Percentiles rank a stretch among this genome's conserved stretches.
Conservation (phyloP, 2,888 invertebrate species). For the Trisateles emortualis region DNA sequence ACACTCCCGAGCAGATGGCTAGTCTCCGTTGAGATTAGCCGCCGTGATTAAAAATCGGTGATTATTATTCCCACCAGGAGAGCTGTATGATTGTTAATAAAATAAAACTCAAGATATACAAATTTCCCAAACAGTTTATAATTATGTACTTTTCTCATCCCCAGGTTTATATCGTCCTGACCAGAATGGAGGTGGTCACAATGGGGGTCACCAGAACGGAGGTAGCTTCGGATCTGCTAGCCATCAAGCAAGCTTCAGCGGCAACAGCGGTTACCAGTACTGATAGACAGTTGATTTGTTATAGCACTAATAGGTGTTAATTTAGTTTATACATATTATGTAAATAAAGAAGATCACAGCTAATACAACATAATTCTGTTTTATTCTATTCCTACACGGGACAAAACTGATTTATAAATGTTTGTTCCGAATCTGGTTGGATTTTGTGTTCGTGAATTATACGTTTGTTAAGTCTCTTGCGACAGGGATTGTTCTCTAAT, state of each 20-base stretch:
- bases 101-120: too few relatives aligned
- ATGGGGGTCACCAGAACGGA: conserved; percentile 10
- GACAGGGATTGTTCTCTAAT: too few relatives aligned
- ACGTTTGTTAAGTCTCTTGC: too few relatives aligned
- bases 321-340: conserved; percentile 5
- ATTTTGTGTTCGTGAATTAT: too few relatives aligned
- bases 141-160: conserved; percentile 9
- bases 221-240: conserved; percentile 50
- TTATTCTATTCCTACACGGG: background rate
- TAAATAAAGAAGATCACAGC: conserved; percentile 38
- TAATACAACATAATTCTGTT: background rate
- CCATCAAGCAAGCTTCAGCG: conserved; percentile 60
- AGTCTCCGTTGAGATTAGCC: too few relatives aligned
- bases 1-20: too few relatives aligned
- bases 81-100: too few relatives aligned
- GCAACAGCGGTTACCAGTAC: conserved; percentile 64
- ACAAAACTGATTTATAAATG: too few relatives aligned
- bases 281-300: conserved; percentile 7
- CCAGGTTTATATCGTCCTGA: conserved; percentile 65
- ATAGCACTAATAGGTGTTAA: background rate
- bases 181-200: conserved; percentile 44
- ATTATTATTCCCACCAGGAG: too few relatives aligned
- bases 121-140: too few relatives aligned
- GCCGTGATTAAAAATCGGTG: too few relatives aligned
- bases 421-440: too few relatives aligned